Evolutionary conservation across 2,888 invertebrate genomes (phyloP).

Genomic region (Andrena marginata): DNA sequence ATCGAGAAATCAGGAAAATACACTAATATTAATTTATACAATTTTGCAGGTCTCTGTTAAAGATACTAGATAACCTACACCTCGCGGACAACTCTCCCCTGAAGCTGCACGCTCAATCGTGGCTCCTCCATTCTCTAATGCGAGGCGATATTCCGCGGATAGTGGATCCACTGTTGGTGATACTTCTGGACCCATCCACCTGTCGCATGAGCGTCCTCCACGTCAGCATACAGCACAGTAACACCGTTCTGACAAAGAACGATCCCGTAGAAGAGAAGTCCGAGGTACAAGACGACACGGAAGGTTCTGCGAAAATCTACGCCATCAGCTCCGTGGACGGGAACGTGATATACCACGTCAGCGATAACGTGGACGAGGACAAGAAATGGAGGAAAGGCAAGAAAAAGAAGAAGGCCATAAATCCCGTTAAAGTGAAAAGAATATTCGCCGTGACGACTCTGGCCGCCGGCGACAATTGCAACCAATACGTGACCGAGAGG

Average conservation of each 20-base stretch:
- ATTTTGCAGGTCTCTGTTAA: conserved; percentile 88
- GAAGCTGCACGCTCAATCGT: conserved; percentile 89
- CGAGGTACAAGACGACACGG: conserved; percentile 80
- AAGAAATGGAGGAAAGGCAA: conserved; percentile 77
- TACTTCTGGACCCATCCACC: conserved; percentile 92
- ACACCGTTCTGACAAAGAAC: conserved; percentile 81
- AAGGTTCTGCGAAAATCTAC: conserved; percentile 88
- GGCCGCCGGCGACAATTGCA: conserved; percentile 84
- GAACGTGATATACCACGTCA: conserved; percentile 89
- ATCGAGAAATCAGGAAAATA: no score
- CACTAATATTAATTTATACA: conserved; percentile 14
- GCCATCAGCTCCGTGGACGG: conserved; percentile 94
- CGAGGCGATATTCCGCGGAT: conserved; percentile 92
- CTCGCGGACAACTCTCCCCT: conserved; percentile 87
- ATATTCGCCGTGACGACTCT: conserved; percentile 87
- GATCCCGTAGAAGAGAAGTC: conserved; percentile 79
- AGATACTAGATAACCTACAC: conserved; percentile 90
- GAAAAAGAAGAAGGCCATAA: conserved; percentile 77
- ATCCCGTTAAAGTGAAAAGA: conserved; percentile 85
- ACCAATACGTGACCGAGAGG: conserved; percentile 85
- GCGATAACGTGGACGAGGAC: conserved; percentile 83
- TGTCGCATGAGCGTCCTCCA: conserved; percentile 93
- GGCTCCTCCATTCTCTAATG: conserved; percentile 91
- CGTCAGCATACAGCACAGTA: conserved; percentile 88
- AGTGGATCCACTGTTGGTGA: conserved; percentile 91